Evolutionary conservation across 2,113 vertebrate species (phyloP).

Genomic region (Halcyon senegalensis): DNA sequence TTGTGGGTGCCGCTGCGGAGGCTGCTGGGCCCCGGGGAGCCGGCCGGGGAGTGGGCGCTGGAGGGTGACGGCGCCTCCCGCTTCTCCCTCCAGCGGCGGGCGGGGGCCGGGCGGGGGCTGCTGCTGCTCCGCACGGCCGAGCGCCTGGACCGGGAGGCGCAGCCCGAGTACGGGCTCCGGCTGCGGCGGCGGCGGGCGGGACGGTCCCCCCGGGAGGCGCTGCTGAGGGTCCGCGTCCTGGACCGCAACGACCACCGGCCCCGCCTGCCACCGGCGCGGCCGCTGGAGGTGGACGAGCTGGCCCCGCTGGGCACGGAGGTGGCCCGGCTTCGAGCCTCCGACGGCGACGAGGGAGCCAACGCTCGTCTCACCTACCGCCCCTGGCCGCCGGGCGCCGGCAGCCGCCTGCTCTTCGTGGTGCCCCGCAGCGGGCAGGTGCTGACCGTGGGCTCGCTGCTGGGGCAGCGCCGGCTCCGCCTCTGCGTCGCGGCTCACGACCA

Average conservation of each 20-base stretch:
- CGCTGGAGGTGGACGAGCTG: conserved; percentile 67
- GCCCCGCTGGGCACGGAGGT: conserved; percentile 69
- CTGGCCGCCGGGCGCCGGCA: conserved; percentile 42
- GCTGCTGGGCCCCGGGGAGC: not conserved
- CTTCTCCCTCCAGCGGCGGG: not conserved
- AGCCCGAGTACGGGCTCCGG: conserved; percentile 69
- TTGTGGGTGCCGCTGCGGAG: not conserved
- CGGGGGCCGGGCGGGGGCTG: not conserved
- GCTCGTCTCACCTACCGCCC: conserved; percentile 70
- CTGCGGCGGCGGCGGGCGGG: conserved; percentile 34
- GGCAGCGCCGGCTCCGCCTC: conserved; percentile 51
- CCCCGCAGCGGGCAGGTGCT: conserved; percentile 77
- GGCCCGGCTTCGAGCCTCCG: conserved; percentile 68
- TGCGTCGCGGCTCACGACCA: conserved; percentile 69
- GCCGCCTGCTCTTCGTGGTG: conserved; percentile 72
- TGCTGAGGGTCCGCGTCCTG: conserved; percentile 71
- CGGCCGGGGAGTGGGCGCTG: not conserved
- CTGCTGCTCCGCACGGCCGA: conserved; percentile 65
- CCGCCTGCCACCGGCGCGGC: conserved; percentile 50
- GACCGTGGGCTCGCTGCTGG: conserved; percentile 72
- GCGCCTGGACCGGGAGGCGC: conserved; percentile 77
- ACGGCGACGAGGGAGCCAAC: conserved; percentile 70
- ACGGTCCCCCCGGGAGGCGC: conserved; percentile 17
- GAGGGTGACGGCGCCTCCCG: not conserved
- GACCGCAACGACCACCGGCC: conserved; percentile 78